Evolutionary conservation across 2,113 vertebrate species (phyloP).

Genomic region (Gila orcuttii): DNA sequence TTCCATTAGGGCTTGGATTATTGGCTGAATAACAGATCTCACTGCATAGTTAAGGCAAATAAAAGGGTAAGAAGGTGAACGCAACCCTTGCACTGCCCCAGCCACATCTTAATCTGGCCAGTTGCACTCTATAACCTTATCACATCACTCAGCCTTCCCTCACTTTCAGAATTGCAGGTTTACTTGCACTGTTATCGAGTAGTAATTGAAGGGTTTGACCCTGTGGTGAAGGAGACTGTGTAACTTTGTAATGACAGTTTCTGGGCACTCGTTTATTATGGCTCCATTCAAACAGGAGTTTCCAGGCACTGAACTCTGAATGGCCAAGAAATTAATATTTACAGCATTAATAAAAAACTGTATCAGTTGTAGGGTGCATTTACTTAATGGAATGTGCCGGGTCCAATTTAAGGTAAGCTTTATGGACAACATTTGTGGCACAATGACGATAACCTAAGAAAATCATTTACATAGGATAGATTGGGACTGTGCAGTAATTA

Average conservation of each 20-base stretch:
- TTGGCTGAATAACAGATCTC: conserved; percentile 13
- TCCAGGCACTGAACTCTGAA: conserved; percentile 16
- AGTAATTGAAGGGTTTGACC: conserved; percentile 50
- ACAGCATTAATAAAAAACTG: conserved; percentile 16
- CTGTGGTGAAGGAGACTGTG: conserved; percentile 40
- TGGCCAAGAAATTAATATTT: conserved; percentile 28
- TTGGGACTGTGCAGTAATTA: not conserved
- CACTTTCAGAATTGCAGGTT: conserved; percentile 26
- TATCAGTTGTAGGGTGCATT: not conserved
- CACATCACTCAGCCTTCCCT: conserved; percentile 25
- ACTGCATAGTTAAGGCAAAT: conserved; percentile 4
- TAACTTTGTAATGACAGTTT: conserved; percentile 37
- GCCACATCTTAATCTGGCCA: conserved; percentile 36
- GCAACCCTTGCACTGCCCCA: conserved; percentile 38
- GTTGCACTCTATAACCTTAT: conserved; percentile 43
- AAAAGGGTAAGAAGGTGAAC: conserved; percentile 29
- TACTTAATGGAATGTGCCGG: conserved; percentile 5
- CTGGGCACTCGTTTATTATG: conserved; percentile 32
- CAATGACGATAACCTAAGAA: not conserved
- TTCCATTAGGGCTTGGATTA: not conserved
- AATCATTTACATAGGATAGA: not conserved
- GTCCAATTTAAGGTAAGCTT: not conserved
- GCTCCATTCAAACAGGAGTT: conserved; percentile 15
- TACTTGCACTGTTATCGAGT: conserved; percentile 36
- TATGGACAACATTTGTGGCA: not conserved